Percentiles rank a stretch among this genome's conserved stretches.
phyloP scores from a whole-genome alignment of 2,888 invertebrate species.

The Trachelus troglodyta region DNA sequence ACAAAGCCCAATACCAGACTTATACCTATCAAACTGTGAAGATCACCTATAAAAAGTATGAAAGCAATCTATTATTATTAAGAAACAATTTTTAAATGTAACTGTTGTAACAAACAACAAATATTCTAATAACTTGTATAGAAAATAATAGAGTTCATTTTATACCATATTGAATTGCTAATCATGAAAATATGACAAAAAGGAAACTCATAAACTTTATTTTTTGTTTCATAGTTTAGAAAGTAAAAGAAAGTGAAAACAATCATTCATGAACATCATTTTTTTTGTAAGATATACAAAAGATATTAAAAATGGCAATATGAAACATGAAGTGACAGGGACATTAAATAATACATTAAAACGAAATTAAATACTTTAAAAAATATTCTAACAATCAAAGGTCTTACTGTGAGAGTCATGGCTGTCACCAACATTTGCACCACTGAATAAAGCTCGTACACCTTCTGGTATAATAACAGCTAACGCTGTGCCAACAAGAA shows the following conservation, averaged over 20 bases:
- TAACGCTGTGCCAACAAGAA: slow-evolving; percentile 96
- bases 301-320: background rate
- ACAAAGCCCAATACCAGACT: slow-evolving; percentile 95
- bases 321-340: background rate
- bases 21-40: slow-evolving; percentile 88
- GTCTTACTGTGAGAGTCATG: slow-evolving; percentile 26
- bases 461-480: slow-evolving; percentile 99
- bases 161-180: background rate
- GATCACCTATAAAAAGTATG: slow-evolving; percentile 66
- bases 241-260: background rate
- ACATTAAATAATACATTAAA: background rate
- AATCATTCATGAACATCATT: background rate
- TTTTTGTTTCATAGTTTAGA: background rate
- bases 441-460: slow-evolving; percentile 79
- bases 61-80: background rate
- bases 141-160: background rate
- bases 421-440: slow-evolving; percentile 31
- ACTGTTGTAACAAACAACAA: background rate
- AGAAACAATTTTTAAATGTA: background rate
- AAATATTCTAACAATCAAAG: background rate
- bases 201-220: background rate
- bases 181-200: background rate
- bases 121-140: background rate
- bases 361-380: background rate
- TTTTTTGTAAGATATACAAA: background rate